phyloP scores from a whole-genome alignment of 2,113 vertebrate species.

The Microcebus lehilahytsara region DNA sequence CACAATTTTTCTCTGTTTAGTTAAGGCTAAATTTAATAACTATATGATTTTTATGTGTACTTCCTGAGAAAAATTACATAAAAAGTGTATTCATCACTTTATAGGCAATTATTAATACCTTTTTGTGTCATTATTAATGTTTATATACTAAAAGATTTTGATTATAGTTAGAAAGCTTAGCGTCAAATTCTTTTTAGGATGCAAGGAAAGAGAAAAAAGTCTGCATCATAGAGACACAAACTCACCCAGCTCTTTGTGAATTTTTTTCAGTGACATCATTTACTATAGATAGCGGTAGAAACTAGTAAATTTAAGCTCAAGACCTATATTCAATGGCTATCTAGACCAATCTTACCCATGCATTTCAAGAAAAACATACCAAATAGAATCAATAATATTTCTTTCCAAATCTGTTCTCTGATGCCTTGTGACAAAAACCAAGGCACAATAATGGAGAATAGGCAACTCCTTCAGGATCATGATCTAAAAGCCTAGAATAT shows the following conservation, averaged over 20 bases:
- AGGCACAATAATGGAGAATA: neutral
- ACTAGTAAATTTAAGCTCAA: neutral
- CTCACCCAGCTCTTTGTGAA: neutral
- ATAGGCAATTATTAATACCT: neutral
- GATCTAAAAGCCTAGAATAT: neutral
- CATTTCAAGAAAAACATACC: neutral
- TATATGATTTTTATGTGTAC: neutral
- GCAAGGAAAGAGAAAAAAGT: neutral
- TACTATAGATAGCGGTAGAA: neutral
- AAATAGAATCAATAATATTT: neutral
- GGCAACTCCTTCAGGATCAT: neutral
- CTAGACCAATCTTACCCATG: neutral
- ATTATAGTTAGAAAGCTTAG: conserved; percentile 13
- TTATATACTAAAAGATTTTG: neutral
- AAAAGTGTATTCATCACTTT: neutral
- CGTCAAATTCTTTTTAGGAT: neutral
- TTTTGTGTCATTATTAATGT: neutral
- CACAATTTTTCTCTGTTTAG: neutral
- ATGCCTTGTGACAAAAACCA: neutral
- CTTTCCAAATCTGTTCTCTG: neutral
- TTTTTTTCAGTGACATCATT: neutral
- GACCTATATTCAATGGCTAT: neutral
- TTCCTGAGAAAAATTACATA: conserved; percentile 31
- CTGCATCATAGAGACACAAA: neutral
- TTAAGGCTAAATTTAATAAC: conserved; percentile 19